Base-by-base conservation (phyloP, 2,113 vertebrate genomes). In the Lates calcarifer region DNA sequence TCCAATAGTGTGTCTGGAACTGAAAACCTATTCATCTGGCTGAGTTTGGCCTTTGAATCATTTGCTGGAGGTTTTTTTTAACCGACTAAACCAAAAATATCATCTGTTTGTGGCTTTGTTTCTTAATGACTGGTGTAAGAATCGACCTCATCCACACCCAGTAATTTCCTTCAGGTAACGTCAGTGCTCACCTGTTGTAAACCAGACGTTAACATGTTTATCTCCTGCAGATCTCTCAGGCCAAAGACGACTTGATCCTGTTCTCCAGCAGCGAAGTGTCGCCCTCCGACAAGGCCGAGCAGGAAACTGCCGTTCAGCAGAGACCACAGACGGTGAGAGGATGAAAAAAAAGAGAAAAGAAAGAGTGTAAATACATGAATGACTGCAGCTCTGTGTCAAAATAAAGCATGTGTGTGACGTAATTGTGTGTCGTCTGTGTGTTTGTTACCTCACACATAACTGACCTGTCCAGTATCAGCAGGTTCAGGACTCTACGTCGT, bases 191-290 rank as follows among this genome's bases (percentile, higher is more conserved):
- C 41, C 15, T 39, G 74, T 6, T 20, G 10, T 3, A 17, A 45
- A 17, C 41, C 41, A 45, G 6, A 43, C 41, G 10, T 13, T 43
- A 3, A 43, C 11, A 29, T 3, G 1, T 39, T 56, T 26, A 2
- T 35, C 45, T 64, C 45, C 58, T 33, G 60, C 90, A 98, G 97
- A 98, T 99, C 83, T 94, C 95, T 84, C 92, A 93, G 81, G 92
- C 95, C 88, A 96, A 96, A 87, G 95, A 96, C 83, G 95, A 96
- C 85, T 74, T 97, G 87, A 86, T 96, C 87, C 88, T 93, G 85
- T 96, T 97, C 90, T 93, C 89, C 87, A 92, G 90, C 80, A 94
- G 93, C 65, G 90, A 83, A 71, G 88, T 35, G 15, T 18, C 92
- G 84, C 71, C 72, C 3, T 87, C 94, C 84, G 92, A 88, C 82